Conservation (phyloP, 2,888 invertebrate genomes). For the Dasysyrphus tricinctus region DNA sequence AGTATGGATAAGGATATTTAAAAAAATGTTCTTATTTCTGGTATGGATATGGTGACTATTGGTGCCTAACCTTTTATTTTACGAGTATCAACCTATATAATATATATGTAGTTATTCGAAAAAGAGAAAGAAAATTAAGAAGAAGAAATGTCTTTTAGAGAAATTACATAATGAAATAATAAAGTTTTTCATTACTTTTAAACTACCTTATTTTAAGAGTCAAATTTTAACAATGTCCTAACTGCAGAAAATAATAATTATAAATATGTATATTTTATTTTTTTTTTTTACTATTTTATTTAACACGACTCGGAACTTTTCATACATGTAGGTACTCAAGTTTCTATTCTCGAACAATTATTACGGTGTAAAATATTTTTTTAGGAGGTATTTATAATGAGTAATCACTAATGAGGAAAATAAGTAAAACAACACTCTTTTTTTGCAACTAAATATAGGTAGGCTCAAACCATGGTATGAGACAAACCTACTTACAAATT, state of each 20-base stretch:
- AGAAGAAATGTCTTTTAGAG: not conserved
- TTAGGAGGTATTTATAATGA: no score
- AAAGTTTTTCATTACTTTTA: not conserved
- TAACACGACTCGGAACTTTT: no score
- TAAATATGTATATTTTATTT: no score
- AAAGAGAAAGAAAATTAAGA: not conserved
- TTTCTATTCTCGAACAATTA: no score
- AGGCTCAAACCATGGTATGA: no score
- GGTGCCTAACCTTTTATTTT: constrained; percentile 11
- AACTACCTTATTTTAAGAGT: not conserved
- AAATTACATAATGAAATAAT: not conserved
- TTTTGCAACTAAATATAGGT: no score
- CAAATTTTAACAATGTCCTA: not conserved
- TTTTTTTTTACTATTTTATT: no score
- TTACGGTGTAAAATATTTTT: no score
- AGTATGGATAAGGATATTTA: constrained; percentile 35
- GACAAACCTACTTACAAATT: no score
- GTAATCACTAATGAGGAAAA: no score
- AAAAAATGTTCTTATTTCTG: constrained; percentile 10
- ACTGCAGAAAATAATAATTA: not conserved
- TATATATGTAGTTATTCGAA: not conserved
- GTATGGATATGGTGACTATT: constrained; percentile 17
- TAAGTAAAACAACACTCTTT: no score
- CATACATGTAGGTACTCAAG: no score
- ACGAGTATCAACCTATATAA: not conserved